phyloP scores from a whole-genome alignment of 2,888 invertebrate genomes.

The Tinea pellionella region DNA sequence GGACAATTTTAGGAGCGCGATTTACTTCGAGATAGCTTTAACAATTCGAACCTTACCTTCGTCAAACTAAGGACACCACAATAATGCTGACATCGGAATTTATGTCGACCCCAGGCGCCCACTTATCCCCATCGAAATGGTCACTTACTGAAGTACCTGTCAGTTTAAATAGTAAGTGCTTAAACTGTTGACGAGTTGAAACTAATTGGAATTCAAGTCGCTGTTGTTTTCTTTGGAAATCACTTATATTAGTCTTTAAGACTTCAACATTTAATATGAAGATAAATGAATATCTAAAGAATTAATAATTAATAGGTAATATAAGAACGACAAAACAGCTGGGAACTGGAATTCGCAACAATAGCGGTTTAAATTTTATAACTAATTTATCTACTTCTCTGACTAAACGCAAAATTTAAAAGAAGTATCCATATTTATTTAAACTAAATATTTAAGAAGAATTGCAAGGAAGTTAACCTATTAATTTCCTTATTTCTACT shows the following conservation, averaged over 20 bases:
- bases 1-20: slow-evolving; percentile 37
- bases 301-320: no score
- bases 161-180: slow-evolving; percentile 34
- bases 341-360: no score
- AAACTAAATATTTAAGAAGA: not conserved
- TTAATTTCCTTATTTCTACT: not conserved
- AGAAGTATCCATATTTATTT: not conserved
- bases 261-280: no score
- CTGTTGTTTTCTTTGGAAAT: not conserved
- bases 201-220: slow-evolving; percentile 7
- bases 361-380: no score
- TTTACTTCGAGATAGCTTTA: slow-evolving; percentile 44
- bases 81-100: slow-evolving; percentile 53
- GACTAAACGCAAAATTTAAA: no score
- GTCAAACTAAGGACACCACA: slow-evolving; percentile 54
- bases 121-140: slow-evolving; percentile 42
- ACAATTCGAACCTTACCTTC: slow-evolving; percentile 53
- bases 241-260: not conserved
- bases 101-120: slow-evolving; percentile 49
- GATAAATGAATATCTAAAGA: no score
- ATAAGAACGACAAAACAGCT: no score
- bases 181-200: not conserved
- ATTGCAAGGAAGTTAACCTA: not conserved
- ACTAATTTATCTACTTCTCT: no score
- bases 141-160: slow-evolving; percentile 53